Evolutionary conservation across 2,888 invertebrate species (phyloP).

Genomic region (Tetragonisca angustula): DNA sequence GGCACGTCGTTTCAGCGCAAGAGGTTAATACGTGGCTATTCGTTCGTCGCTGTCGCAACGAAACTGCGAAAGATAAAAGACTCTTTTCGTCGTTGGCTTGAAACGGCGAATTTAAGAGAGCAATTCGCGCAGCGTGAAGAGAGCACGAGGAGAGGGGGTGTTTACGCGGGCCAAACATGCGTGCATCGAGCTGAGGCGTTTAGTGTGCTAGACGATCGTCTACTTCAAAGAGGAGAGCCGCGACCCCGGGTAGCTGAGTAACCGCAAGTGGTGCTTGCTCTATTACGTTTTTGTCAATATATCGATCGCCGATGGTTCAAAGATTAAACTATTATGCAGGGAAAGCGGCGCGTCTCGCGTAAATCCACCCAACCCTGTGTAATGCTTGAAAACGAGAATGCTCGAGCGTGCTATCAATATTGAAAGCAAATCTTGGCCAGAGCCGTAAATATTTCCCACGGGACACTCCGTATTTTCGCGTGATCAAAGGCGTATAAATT

Average conservation of each 20-base stretch:
- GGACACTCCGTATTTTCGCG: background rate
- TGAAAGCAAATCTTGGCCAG: background rate
- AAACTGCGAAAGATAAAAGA: background rate
- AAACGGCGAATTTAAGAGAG: background rate
- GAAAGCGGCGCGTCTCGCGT: background rate
- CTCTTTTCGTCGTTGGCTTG: background rate
- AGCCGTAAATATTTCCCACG: background rate
- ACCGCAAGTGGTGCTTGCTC: conserved; percentile 16
- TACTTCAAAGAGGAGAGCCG: conserved; percentile 10
- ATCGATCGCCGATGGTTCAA: conserved; percentile 30
- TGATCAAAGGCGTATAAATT: background rate
- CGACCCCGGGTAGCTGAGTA: background rate
- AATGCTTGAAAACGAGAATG: conserved; percentile 2
- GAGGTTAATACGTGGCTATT: background rate
- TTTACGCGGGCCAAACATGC: conserved; percentile 12
- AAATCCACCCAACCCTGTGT: background rate
- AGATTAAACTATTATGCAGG: conserved; percentile 23
- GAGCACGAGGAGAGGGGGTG: background rate
- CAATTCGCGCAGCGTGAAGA: background rate
- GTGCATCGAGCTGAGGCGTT: conserved; percentile 6
- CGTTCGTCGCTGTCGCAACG: background rate
- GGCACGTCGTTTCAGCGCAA: too few relatives aligned
- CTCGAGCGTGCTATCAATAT: background rate
- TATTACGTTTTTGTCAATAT: conserved; percentile 30
- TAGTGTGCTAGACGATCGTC: conserved; percentile 10